These are phyloP conservation scores for Harpegnathos saltator DNA, from an alignment of 1,140 invertebrate genomes.

Conservation along the genomic window DNA sequence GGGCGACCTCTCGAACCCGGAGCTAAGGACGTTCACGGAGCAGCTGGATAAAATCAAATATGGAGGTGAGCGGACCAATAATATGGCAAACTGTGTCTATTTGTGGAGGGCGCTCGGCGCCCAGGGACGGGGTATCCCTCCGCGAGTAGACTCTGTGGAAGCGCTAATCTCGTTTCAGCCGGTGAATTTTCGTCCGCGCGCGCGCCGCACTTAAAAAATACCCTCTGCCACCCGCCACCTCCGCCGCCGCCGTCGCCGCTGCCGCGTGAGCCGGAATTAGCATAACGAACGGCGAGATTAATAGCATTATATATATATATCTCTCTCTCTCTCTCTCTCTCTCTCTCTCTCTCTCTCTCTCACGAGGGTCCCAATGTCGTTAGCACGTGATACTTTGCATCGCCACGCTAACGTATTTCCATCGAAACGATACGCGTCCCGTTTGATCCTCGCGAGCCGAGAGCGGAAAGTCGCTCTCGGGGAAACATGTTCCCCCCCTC, in stretches of 20 bases:
- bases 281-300: slow-evolving; percentile 23
- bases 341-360: no score
- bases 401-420: neutral
- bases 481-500: no score
- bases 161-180: slow-evolving; percentile 15
- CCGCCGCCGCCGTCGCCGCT: no score
- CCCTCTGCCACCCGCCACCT: neutral
- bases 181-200: slow-evolving; percentile 9
- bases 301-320: slow-evolving; percentile 16
- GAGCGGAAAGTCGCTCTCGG: no score
- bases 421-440: neutral
- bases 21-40: slow-evolving; percentile 94
- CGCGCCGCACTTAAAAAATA: slow-evolving; percentile 17
- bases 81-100: slow-evolving; percentile 31
- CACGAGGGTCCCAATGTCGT: neutral
- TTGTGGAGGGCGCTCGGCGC: neutral
- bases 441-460: no score
- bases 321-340: no score
- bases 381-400: neutral
- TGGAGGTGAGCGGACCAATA: slow-evolving; percentile 88
- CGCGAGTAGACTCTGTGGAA: slow-evolving; percentile 14
- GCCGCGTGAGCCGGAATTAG: slow-evolving; percentile 12
- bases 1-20: slow-evolving; percentile 94
- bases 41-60: slow-evolving; percentile 95
- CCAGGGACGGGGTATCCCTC: neutral